Conservation (phyloP, 2,797 vertebrate species). For the Cercopithecus diana region DNA sequence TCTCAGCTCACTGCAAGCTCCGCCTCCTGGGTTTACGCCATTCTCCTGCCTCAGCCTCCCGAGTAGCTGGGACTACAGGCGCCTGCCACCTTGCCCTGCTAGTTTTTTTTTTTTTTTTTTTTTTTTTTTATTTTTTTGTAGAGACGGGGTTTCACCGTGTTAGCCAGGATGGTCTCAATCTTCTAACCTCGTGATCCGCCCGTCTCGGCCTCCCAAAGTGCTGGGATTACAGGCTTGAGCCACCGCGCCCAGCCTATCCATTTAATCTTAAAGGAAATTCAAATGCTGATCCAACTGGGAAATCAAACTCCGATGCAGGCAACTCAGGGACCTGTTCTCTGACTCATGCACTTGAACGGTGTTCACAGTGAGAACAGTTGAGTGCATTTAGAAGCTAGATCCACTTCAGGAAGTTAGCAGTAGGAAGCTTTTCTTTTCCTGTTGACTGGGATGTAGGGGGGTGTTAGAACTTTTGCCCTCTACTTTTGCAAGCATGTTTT, state of each 20-base stretch:
- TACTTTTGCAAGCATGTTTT: background rate
- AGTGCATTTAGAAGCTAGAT: background rate
- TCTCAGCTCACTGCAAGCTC: too few relatives aligned
- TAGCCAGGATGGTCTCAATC: too few relatives aligned
- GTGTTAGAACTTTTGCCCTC: background rate
- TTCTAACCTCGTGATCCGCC: too few relatives aligned
- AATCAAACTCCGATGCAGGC: background rate
- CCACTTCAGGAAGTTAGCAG: background rate
- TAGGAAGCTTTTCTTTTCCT: background rate
- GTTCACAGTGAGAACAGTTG: background rate
- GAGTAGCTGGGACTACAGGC: too few relatives aligned
- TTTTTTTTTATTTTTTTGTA: too few relatives aligned
- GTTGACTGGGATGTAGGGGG: background rate
- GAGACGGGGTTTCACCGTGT: too few relatives aligned
- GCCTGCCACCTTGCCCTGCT: too few relatives aligned
- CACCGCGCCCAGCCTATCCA: background rate
- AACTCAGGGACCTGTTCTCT: background rate
- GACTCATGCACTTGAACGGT: background rate
- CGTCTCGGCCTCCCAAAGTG: too few relatives aligned
- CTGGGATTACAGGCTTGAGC: too few relatives aligned
- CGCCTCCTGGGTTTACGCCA: too few relatives aligned
- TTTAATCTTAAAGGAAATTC: slow-evolving; percentile 46
- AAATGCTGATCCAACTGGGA: background rate
- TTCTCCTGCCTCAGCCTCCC: too few relatives aligned
- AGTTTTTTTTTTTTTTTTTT: too few relatives aligned